A percentile compares a stretch with the other conserved stretches of the same genome.
Conservation (phyloP, 23 tunicate species). For the Styela plicata region DNA sequence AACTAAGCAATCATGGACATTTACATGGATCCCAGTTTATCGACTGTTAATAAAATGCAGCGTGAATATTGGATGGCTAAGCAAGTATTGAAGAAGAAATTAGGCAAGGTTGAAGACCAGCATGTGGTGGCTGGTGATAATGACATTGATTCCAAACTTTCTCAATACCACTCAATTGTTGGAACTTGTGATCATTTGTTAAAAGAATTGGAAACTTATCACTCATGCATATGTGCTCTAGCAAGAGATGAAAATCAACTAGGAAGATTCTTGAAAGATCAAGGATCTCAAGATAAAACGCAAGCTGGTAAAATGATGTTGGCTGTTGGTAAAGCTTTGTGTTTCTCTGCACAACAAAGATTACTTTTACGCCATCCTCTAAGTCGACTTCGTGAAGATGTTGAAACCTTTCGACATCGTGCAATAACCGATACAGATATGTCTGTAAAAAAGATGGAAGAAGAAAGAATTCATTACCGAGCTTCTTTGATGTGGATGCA, state of each 20-base stretch:
- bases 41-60: conserved; percentile 91
- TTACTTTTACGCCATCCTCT: conserved; percentile 69
- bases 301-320: conserved; percentile 93
- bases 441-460: conserved; percentile 87
- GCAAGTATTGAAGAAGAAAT: conserved; percentile 81
- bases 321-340: conserved; percentile 89
- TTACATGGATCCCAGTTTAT: conserved; percentile 80
- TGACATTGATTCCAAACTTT: conserved; percentile 73
- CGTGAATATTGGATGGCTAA: conserved; percentile 92
- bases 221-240: conserved; percentile 68
- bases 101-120: conserved; percentile 81
- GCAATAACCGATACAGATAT: conserved; percentile 73
- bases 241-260: conserved; percentile 91
- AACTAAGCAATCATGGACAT: conserved; percentile 24
- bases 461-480: conserved; percentile 74
- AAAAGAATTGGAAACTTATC: conserved; percentile 73
- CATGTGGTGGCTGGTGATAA: conserved; percentile 79
- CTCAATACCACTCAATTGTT: conserved; percentile 68
- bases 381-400: conserved; percentile 64
- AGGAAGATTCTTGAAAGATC: conserved; percentile 90
- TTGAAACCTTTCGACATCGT: conserved; percentile 85
- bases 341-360: conserved; percentile 88
- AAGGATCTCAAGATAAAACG: conserved; percentile 81
- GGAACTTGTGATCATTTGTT: conserved; percentile 69
- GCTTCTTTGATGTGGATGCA: conserved; percentile 95